Base-by-base conservation (phyloP, 2,113 vertebrate genomes). In the Phyllostomus hastatus region DNA sequence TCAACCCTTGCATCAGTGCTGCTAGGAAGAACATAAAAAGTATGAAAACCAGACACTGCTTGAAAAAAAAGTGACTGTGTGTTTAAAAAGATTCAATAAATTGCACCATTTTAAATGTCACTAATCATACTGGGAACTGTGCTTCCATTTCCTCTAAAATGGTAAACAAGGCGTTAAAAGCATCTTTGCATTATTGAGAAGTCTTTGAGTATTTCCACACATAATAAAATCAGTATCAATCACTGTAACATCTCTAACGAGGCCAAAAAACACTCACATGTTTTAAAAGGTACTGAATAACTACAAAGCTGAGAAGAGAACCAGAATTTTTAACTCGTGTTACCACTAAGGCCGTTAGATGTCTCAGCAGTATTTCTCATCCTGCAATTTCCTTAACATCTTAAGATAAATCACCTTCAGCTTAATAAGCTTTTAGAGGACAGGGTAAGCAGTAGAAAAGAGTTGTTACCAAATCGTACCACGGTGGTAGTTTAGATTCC, bases 101-200 rank as follows among this genome's bases (percentile, higher is more conserved):
- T n/a, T 81, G 17, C 35, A 88, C 41, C 59, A 88, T 82, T 72
- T 96, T 83, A 94, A 94, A 50, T 61, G 88, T 75, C 88, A 96
- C 35, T 79, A 82, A 82, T 69, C n/a, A 31, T 22, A 35, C 31
- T 28, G 11, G n/a, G 35, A 69, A 89, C 12, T 66, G 38, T 4
- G 59, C 73, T 88, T 54, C 10, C 85, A 88, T 88, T 76, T 90
- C 26, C 80, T 76, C 59, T 41, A 72, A 95, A 85, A 92, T 64
- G 41, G 66, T 79, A 86, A 66, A 66, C 10, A 82, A 85, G 50
- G 85, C 9, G 54, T 70, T 72, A 81, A 90, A 96, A 79, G 16
- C 35, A 82, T 75, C 73, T 94, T 64, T 83, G 54, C 59, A 85
- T 78, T 59, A 87, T 33, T 20, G 79, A 89, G 80, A 22, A 88